These are phyloP conservation scores for Manis pentadactyla DNA, from an alignment of 2,797 vertebrate genomes.

Conservation along the genomic window DNA sequence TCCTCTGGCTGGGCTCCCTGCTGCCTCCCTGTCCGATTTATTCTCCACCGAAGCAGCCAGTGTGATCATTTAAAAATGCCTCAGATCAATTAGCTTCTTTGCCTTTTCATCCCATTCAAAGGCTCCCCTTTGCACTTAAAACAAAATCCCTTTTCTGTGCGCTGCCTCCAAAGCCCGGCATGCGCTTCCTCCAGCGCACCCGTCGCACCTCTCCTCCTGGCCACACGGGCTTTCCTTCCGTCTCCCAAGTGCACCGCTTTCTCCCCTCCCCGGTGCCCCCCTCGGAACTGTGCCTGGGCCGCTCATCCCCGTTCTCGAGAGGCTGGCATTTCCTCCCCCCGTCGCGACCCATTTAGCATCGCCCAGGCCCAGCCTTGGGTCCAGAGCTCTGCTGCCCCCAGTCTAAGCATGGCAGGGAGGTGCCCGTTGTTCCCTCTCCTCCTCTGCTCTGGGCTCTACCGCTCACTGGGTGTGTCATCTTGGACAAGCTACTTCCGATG, in stretches of 20 bases:
- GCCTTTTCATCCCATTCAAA: not conserved
- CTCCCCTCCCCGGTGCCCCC: not conserved
- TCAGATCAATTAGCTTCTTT: not conserved
- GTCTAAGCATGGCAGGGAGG: accelerated
- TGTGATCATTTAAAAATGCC: not conserved
- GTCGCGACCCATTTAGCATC: not conserved
- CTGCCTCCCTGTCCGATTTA: not conserved
- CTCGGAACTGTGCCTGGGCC: not conserved
- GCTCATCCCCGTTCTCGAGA: not conserved
- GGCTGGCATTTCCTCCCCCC: not conserved
- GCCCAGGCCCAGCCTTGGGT: not conserved
- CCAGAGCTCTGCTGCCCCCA: not conserved
- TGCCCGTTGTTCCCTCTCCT: not conserved
- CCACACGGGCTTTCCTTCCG: not conserved
- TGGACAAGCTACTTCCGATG: not conserved
- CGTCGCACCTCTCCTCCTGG: not conserved
- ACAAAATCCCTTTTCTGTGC: not conserved
- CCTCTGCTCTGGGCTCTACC: not conserved
- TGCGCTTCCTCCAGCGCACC: not conserved
- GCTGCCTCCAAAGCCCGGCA: not conserved
- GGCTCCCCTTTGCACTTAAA: not conserved
- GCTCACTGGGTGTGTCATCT: not conserved
- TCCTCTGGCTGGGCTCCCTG: not conserved
- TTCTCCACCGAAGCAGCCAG: not conserved
- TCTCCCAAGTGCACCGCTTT: not conserved